These are phyloP conservation scores for Adineta ricciae DNA, from an alignment of 2,888 invertebrate species.

Conservation along the genomic window DNA sequence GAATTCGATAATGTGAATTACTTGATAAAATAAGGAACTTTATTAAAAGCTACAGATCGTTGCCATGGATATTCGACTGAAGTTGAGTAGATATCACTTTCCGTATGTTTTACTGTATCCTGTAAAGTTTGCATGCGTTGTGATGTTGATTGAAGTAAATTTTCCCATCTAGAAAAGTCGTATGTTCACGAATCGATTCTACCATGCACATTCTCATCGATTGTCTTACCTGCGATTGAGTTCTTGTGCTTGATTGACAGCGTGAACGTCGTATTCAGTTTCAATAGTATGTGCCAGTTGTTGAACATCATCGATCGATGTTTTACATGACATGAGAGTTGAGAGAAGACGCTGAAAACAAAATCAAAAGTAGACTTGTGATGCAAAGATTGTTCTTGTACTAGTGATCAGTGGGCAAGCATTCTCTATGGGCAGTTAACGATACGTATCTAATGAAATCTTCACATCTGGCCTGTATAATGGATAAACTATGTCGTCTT, in stretches of 20 bases:
- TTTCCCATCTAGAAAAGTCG: not conserved
- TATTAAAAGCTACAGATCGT: slow-evolving; percentile 21
- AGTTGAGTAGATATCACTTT: slow-evolving; percentile 18
- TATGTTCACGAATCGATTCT: not conserved
- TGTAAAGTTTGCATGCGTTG: not conserved
- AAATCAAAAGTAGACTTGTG: not conserved
- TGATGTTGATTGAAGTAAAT: not conserved
- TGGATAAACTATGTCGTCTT: not conserved
- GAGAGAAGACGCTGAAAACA: not conserved
- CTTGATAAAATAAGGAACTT: slow-evolving; percentile 33
- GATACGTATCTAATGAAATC: not conserved
- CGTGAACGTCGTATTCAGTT: not conserved
- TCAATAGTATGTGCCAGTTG: not conserved
- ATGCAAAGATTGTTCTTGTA: too few species aligned
- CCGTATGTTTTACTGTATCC: not conserved
- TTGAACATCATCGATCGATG: not conserved
- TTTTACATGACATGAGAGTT: slow-evolving; percentile 17
- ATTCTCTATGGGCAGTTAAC: too few species aligned
- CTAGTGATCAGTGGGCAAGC: too few species aligned
- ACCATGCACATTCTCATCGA: too few species aligned
- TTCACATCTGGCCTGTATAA: not conserved
- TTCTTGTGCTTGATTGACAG: not conserved
- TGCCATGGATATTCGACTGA: slow-evolving; percentile 32
- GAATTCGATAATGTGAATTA: not conserved
- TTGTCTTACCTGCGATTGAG: not conserved